phyloP scores from a whole-genome alignment of 2,113 vertebrate genomes.

The Cyphomyrus plagiostoma region DNA sequence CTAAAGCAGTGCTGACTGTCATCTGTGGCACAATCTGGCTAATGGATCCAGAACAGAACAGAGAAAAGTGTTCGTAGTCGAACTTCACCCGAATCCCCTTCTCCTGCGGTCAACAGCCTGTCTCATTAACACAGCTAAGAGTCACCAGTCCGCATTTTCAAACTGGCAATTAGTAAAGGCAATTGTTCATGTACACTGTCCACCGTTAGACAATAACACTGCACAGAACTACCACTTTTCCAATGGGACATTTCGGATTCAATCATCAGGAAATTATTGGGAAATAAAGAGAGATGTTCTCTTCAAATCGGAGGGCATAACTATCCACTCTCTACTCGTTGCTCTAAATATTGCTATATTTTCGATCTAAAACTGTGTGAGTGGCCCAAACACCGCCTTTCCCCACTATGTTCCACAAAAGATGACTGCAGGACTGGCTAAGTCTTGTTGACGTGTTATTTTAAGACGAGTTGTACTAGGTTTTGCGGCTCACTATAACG shows the following conservation, averaged over 20 bases:
- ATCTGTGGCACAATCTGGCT: neutral
- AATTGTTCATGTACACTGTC: conserved; percentile 7
- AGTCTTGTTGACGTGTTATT: neutral
- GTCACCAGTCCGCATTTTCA: conserved; percentile 17
- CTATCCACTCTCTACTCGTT: neutral
- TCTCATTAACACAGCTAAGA: conserved; percentile 29
- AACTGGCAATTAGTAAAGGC: conserved; percentile 25
- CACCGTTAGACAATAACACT: neutral
- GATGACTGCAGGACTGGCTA: neutral
- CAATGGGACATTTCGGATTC: conserved; percentile 13
- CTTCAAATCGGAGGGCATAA: neutral
- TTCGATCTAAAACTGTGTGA: neutral
- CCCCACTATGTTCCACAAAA: neutral
- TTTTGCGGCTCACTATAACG: neutral
- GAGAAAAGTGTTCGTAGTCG: neutral
- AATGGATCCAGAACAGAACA: conserved; percentile 10
- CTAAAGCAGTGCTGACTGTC: neutral
- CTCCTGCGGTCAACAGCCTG: conserved; percentile 20
- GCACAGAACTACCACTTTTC: neutral
- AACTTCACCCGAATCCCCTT: conserved; percentile 10
- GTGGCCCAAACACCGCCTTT: neutral
- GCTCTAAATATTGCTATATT: neutral
- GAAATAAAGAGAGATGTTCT: neutral
- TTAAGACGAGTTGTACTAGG: neutral
- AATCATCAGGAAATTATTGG: conserved; percentile 16